Evolutionary conservation across 1,140 invertebrate species (phyloP), one percentile per base, ranked within the genome.

Genomic region (Temnothorax curvispinosus): DNA sequence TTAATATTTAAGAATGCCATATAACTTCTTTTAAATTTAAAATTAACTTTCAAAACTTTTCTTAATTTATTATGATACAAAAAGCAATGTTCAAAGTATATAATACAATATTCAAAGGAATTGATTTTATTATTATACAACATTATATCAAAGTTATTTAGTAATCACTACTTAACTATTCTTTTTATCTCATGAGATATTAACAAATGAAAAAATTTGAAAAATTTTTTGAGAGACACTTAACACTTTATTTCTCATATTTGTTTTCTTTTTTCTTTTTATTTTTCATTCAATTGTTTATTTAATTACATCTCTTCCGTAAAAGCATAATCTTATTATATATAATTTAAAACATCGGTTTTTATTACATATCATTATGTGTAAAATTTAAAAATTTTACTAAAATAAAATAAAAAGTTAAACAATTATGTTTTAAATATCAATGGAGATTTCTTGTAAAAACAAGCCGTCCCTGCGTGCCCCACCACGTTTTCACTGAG

Each of bases 401-500:
- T 32, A 35, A 54, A 58, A 60, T 58, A 15, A 41, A 60, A 18
- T 80, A 9, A 52, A 21, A 52, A 0, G 1, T 52, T 38, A 38
- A 21, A 64, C 13, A 2, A 1, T 38, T 0, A 54, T 11, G 6
- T 74, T 21, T 3, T 38, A 54, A 47, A 65, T 35, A 35, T 64
- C 7, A 7, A 72, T 35, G 56, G 18, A 3, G 8, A 65, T 38
- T 38, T 32, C 32, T 13, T 38, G 32, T 3, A n/a, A 65, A 60
- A 87, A 56, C 13, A 50, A 90, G 87, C 80, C 89, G 77, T 65
- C 54, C 62, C 89, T 91, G 89, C 38, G 41, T 41, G 52, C 93
- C 92, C 93, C 91, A 92, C 92, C 89, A 93, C 78, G 72, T 87
- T 54, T 86, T 87, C 87, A 86, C 65, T 78, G 54, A 71, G 74